Percentiles rank a stretch among this genome's conserved stretches.
Conservation (phyloP, 2,888 invertebrate genomes). For the Sicus ferrugineus region DNA sequence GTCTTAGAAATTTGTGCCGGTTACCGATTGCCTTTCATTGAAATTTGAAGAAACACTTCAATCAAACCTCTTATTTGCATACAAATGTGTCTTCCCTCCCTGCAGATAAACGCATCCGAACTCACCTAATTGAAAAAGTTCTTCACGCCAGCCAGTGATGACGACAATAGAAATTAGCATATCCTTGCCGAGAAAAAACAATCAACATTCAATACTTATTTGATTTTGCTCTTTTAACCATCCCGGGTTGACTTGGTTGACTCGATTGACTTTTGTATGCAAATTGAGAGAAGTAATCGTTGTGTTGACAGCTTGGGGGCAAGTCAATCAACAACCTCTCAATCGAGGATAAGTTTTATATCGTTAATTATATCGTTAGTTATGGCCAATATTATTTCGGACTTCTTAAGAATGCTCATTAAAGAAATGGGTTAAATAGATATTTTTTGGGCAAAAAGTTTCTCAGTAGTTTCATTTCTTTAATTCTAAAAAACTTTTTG, state of each 20-base stretch:
- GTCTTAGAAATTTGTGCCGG: no score
- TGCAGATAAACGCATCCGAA: no score
- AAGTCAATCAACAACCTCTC: not conserved
- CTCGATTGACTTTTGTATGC: constrained; percentile 5
- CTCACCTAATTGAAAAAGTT: not conserved
- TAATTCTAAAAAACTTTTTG: no score
- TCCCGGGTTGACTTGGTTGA: not conserved
- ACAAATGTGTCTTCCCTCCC: no score
- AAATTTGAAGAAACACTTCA: no score
- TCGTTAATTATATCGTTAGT: no score
- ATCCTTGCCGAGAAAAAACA: not conserved
- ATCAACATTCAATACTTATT: not conserved
- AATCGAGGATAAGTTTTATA: not conserved
- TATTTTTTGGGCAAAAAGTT: no score
- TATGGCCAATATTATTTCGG: not conserved
- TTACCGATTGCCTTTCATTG: no score
- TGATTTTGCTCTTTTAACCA: not conserved
- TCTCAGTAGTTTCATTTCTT: no score
- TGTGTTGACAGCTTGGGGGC: constrained; percentile 5
- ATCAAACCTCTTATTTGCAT: no score
- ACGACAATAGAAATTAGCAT: not conserved
- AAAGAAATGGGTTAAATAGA: no score
- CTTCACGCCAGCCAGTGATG: not conserved
- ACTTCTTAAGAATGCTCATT: no score
- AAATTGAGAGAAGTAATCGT: not conserved